Conservation (phyloP, 2,888 invertebrate species). For the Chouioia cunea region DNA sequence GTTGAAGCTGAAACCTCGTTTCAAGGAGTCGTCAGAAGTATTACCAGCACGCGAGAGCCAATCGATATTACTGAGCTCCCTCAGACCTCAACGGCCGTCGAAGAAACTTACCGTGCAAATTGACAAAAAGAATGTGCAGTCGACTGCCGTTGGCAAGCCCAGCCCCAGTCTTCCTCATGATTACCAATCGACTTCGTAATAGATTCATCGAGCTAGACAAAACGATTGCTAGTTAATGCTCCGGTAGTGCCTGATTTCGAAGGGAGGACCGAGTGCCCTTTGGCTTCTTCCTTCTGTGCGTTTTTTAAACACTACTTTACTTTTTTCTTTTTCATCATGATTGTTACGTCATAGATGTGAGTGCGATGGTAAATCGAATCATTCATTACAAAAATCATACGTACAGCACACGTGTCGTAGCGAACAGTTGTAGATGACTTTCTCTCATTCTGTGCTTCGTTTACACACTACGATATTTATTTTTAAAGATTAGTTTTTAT, state of each 20-base stretch:
- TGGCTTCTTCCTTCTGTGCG: not conserved
- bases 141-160: slow-evolving; percentile 34
- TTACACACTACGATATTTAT: too few relatives aligned
- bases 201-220: slow-evolving; percentile 16
- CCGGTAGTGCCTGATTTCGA: slow-evolving; percentile 30
- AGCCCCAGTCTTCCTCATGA: slow-evolving; percentile 60
- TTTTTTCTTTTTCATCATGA: not conserved
- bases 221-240: too few relatives aligned
- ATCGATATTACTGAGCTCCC: slow-evolving; percentile 57
- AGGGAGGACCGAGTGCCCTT: slow-evolving; percentile 30
- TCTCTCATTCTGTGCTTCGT: not conserved
- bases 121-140: slow-evolving; percentile 54
- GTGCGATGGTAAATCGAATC: not conserved
- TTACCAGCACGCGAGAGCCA: slow-evolving; percentile 40
- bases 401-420: too few relatives aligned
- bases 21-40: slow-evolving; percentile 37
- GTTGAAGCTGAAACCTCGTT: slow-evolving; percentile 50
- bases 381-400: slow-evolving; percentile 5
- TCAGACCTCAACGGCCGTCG: slow-evolving; percentile 56
- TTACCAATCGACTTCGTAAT: slow-evolving; percentile 60
- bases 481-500: too few relatives aligned
- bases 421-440: not conserved
- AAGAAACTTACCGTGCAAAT: slow-evolving; percentile 54
- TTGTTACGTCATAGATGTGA: not conserved
- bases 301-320: not conserved